phyloP scores from a whole-genome alignment of 1,140 invertebrate genomes.

The Ephestia elutella region DNA sequence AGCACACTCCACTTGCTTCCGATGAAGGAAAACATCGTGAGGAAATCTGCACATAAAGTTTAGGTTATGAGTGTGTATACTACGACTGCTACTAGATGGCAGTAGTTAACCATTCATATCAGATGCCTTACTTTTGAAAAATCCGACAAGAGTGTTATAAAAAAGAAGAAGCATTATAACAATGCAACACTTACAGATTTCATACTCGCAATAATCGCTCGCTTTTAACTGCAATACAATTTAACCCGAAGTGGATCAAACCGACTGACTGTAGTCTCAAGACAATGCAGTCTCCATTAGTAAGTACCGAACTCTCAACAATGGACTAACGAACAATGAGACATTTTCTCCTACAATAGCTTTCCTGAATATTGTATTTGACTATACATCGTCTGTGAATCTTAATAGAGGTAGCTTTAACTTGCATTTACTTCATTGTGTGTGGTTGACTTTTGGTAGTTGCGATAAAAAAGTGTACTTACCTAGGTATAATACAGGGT shows the following conservation, averaged over 20 bases:
- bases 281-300: slow-evolving; percentile 67
- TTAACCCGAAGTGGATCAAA: slow-evolving; percentile 23
- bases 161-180: no score
- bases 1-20: no score
- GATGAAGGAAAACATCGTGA: no score
- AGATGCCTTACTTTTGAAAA: no score
- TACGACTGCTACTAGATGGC: no score
- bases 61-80: no score
- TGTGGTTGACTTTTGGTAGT: slow-evolving; percentile 11
- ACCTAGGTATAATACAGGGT: no score
- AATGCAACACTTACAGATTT: no score
- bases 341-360: slow-evolving; percentile 64
- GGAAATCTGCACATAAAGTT: no score
- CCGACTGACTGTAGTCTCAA: slow-evolving; percentile 39
- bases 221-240: slow-evolving; percentile 13
- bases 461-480: neutral
- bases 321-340: slow-evolving; percentile 56
- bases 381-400: slow-evolving; percentile 49
- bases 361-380: slow-evolving; percentile 68
- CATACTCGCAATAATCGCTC: neutral
- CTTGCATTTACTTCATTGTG: slow-evolving; percentile 38
- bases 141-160: no score
- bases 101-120: no score
- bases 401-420: slow-evolving; percentile 50
- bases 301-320: slow-evolving; percentile 54